These are phyloP conservation scores for Zaprionus tsacasi DNA, from an alignment of 1,140 invertebrate genomes.

Conservation along the genomic window DNA sequence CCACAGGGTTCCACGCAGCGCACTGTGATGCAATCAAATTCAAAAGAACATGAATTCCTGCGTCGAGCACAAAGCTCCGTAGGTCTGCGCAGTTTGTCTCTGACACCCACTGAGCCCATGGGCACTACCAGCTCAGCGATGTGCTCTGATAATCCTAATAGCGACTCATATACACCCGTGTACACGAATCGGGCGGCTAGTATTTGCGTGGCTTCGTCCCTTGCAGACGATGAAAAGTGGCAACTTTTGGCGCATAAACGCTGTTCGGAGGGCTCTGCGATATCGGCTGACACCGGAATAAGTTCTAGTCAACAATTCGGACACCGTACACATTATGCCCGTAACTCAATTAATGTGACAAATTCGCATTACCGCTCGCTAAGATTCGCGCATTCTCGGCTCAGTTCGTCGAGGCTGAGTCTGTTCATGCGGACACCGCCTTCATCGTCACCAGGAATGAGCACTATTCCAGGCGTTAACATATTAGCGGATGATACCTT, in stretches of 20 bases:
- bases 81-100: conserved; percentile 78
- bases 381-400: conserved; percentile 76
- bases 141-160: conserved; percentile 31
- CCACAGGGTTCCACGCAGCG: conserved; percentile 75
- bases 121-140: conserved; percentile 35
- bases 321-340: conserved; percentile 76
- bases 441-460: conserved; percentile 18
- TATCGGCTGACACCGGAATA: conserved; percentile 23
- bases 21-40: conserved; percentile 54
- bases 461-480: conserved; percentile 20
- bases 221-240: conserved; percentile 83
- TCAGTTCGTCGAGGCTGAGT: conserved; percentile 77
- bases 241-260: conserved; percentile 77
- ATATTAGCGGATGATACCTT: conserved; percentile 30
- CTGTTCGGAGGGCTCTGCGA: conserved; percentile 67
- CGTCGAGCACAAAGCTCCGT: conserved; percentile 63
- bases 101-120: conserved; percentile 78
- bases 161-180: conserved; percentile 78
- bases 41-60: background rate
- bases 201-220: conserved; percentile 69
- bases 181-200: conserved; percentile 77
- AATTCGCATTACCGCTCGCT: conserved; percentile 82
- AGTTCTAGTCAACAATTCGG: conserved; percentile 57
- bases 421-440: conserved; percentile 73
- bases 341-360: conserved; percentile 79